Evolutionary conservation across 2,888 invertebrate species (phyloP).

Genomic region (Dysmachus trigonus): DNA sequence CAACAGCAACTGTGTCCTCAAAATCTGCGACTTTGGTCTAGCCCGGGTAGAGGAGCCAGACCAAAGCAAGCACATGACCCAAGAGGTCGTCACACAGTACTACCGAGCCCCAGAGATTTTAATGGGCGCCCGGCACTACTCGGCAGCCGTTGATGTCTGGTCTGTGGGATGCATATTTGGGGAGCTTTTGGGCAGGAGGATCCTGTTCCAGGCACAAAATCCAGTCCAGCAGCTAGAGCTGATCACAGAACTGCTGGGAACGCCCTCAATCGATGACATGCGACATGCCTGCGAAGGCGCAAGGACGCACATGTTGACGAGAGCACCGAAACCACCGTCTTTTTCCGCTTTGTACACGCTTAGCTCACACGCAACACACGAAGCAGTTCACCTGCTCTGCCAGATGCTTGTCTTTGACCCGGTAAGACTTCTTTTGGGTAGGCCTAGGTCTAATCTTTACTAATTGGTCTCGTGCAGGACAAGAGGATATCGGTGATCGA

Average conservation of each 20-base stretch:
- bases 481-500: constrained; percentile 95
- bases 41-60: constrained; percentile 97
- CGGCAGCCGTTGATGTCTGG: constrained; percentile 98
- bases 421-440: constrained; percentile 68
- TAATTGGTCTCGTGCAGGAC: constrained; percentile 68
- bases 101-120: constrained; percentile 98
- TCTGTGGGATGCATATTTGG: constrained; percentile 99
- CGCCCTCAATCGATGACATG: constrained; percentile 96
- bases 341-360: constrained; percentile 91
- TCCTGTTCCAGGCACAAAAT: constrained; percentile 97
- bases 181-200: constrained; percentile 92
- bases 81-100: constrained; percentile 99
- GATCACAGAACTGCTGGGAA: constrained; percentile 96
- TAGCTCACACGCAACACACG: constrained; percentile 93
- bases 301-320: constrained; percentile 87
- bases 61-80: constrained; percentile 94
- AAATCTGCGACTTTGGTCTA: constrained; percentile 99
- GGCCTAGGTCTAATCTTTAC: not conserved
- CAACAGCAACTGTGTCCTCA: constrained; percentile 98
- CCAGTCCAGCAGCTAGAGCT: constrained; percentile 97
- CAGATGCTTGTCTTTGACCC: constrained; percentile 99
- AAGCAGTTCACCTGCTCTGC: constrained; percentile 95
- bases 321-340: constrained; percentile 87
- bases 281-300: constrained; percentile 96
- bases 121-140: constrained; percentile 98